These are phyloP conservation scores for Calephelis nemesis DNA, from an alignment of 1,140 invertebrate species.

Conservation along the genomic window DNA sequence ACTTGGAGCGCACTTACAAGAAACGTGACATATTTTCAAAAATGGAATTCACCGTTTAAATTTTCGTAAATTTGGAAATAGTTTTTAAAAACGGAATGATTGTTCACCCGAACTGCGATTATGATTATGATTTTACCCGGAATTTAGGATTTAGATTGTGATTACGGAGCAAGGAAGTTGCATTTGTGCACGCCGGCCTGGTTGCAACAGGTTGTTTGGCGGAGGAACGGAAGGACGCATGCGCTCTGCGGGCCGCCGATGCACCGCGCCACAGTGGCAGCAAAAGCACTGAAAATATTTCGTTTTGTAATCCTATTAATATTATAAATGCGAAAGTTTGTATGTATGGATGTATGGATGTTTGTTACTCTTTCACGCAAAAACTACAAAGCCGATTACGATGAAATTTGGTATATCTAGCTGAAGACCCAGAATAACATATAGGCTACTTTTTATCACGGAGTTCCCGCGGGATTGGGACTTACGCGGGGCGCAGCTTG, in stretches of 20 bases:
- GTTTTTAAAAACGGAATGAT: constrained; percentile 12
- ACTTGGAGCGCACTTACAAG: constrained; percentile 50
- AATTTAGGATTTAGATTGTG: constrained; percentile 51
- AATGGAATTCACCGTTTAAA: constrained; percentile 11
- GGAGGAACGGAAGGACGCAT: constrained; percentile 46
- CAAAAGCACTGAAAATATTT: constrained; percentile 22
- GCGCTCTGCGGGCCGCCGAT: constrained; percentile 47
- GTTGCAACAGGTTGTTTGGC: constrained; percentile 77
- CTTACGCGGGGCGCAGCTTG: too few relatives aligned
- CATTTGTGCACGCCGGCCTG: constrained; percentile 68
- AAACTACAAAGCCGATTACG: too few relatives aligned
- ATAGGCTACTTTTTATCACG: too few relatives aligned
- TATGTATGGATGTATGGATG: too few relatives aligned
- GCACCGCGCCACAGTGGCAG: constrained; percentile 60
- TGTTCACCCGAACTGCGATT: constrained; percentile 14
- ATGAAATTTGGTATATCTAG: too few relatives aligned
- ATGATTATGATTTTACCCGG: constrained; percentile 15
- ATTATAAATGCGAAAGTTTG: too few relatives aligned
- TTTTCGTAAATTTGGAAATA: not conserved
- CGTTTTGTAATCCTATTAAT: too few relatives aligned
- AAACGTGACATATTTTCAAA: constrained; percentile 33
- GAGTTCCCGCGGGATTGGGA: too few relatives aligned
- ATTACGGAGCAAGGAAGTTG: constrained; percentile 60
- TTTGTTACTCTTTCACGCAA: too few relatives aligned
- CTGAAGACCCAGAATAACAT: too few relatives aligned